Evolutionary conservation across 2,888 invertebrate genomes (phyloP), one percentile per base, ranked within the genome.

Genomic region (Zaprionus lineosus): DNA sequence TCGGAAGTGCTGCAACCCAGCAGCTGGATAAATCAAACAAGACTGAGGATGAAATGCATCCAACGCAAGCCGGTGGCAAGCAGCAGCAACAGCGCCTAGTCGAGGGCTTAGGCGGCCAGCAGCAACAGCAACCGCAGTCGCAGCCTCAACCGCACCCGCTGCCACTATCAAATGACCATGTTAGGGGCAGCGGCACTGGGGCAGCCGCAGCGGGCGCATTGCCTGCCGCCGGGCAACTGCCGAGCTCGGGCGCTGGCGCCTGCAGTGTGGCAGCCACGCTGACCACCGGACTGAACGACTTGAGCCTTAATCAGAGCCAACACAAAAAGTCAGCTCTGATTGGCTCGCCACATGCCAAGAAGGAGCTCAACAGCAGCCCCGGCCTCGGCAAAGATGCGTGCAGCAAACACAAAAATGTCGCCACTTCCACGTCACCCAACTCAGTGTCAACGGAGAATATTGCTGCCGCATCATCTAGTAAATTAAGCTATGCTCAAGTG

Each of bases 21-120:
- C 92, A 93, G 87, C 93, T 93, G 90, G 94, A 94, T 91, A 93
- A 93, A 88, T 93, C 93, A 86, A 93, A 86, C 74, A 87, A 94
- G 92, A 94, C 94, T 91, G 94, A 90, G 72, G 90, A 90, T 78
- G 73, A 84, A 61, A 52, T 66, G 67, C 83, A 79, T 83, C 86
- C 85, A 78, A 75, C 67, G 66, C 84, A 78, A 43, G 67, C 48
- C 34, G 56, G 62, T 64, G 47, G 55, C 65, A 60, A 58, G 36
- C 44, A 41, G 40, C 56, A 59, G 48, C 63, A 55, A 50, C 62
- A 68, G 36, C 71, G 65, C 50, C 63, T 60, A 61, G 67, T 56
- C 56, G 68, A 75, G 31, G 56, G 63, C 52, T 68, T 64, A 36
- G 58, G 46, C 52, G 74, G 66, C 8, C 61, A 63, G 50, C 57